Conservation (phyloP, 2,797 vertebrate genomes). For the Acridotheres tristis region DNA sequence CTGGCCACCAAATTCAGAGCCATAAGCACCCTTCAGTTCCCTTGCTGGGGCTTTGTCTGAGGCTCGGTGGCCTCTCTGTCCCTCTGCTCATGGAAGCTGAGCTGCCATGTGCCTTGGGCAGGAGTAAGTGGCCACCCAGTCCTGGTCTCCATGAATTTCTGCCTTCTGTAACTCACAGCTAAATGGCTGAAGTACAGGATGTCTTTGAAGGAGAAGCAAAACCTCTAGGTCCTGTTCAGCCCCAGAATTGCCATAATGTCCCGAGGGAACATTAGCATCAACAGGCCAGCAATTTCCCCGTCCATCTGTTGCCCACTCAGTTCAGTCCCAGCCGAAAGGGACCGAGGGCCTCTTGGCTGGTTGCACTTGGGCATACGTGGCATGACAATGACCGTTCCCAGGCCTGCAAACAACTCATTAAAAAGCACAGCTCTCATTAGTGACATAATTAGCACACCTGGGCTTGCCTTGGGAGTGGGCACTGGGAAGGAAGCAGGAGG, state of each 20-base stretch:
- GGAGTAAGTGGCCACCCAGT: background rate
- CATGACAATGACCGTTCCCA: background rate
- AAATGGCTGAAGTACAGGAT: background rate
- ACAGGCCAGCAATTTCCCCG: rapidly evolving
- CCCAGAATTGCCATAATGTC: background rate
- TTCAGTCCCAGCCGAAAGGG: background rate
- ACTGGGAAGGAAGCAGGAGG: background rate
- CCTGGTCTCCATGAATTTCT: background rate
- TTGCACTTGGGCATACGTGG: rapidly evolving
- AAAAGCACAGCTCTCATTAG: slow-evolving; percentile 25
- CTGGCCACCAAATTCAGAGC: background rate
- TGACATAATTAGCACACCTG: slow-evolving; percentile 50
- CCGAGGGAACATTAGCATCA: background rate
- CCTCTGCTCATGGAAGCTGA: background rate
- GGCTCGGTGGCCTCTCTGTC: background rate
- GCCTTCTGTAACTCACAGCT: background rate
- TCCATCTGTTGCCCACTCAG: rapidly evolving
- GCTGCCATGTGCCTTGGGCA: background rate
- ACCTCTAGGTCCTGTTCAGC: background rate
- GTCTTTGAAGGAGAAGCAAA: background rate
- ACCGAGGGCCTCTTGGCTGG: background rate
- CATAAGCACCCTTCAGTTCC: background rate
- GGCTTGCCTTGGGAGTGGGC: background rate
- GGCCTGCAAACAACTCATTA: slow-evolving; percentile 37
- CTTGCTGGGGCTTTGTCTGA: background rate